Conservation (phyloP, 1,140 invertebrate species). For the Bicyclus anynana region DNA sequence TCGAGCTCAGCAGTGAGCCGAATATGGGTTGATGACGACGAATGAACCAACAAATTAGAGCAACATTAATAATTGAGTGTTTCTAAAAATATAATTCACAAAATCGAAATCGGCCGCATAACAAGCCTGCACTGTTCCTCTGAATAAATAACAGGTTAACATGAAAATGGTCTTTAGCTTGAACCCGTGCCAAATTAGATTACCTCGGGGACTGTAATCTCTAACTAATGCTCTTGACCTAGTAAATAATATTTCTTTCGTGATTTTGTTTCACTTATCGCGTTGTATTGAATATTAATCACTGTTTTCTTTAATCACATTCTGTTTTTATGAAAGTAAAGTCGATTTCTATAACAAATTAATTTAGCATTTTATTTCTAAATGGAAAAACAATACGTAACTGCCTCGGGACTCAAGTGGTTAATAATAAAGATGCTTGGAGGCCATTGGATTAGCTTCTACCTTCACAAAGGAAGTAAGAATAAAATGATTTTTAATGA, state of each 20-base stretch:
- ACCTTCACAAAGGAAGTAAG: too few species aligned
- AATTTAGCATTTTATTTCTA: too few species aligned
- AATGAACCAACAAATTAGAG: too few species aligned
- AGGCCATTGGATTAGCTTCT: too few species aligned
- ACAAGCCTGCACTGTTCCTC: conserved; percentile 1
- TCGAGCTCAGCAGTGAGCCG: too few species aligned
- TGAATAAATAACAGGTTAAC: conserved; percentile 7
- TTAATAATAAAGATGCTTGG: too few species aligned
- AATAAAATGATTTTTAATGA: too few species aligned
- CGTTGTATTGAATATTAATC: not conserved
- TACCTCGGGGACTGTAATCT: conserved; percentile 4
- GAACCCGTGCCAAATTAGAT: conserved; percentile 8
- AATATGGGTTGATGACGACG: too few species aligned
- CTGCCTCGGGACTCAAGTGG: too few species aligned
- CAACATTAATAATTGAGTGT: not conserved
- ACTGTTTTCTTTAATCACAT: not conserved
- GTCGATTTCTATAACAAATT: too few species aligned
- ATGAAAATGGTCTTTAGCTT: conserved; percentile 5
- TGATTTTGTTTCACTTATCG: not conserved
- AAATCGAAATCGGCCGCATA: not conserved
- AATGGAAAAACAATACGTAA: too few species aligned
- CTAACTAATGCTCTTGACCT: conserved; percentile 4
- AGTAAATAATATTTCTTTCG: conserved; percentile 2
- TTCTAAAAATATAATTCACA: not conserved
- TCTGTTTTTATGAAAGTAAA: not conserved